Conservation (phyloP, 2,888 invertebrate genomes). For the Slavum lentiscoides region DNA sequence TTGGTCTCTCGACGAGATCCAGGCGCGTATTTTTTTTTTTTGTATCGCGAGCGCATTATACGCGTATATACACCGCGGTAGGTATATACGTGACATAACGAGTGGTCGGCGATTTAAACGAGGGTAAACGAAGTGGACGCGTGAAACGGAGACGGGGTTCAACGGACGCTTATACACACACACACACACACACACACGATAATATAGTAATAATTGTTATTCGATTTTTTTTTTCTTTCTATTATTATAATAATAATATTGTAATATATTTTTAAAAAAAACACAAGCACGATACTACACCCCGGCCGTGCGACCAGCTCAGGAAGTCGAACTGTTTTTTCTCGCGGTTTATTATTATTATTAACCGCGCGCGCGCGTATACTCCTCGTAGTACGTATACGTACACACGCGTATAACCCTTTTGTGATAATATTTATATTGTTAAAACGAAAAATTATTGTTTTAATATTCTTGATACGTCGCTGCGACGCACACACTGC, state of each 20-base stretch:
- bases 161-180: constrained; percentile 35
- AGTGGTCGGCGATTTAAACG: constrained; percentile 43
- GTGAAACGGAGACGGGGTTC: constrained; percentile 23
- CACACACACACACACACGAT: neutral
- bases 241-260: neutral
- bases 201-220: constrained; percentile 23
- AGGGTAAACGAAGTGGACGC: constrained; percentile 41
- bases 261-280: no score
- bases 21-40: constrained; percentile 5
- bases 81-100: constrained; percentile 38
- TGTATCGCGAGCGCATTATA: neutral
- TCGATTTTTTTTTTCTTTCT: constrained; percentile 5
- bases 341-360: constrained; percentile 27
- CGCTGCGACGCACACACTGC: neutral
- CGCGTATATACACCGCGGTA: no score
- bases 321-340: constrained; percentile 3
- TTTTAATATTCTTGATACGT: constrained; percentile 39
- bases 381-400: no score
- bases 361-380: neutral
- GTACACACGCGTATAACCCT: constrained; percentile 32
- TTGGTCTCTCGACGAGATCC: constrained; percentile 7
- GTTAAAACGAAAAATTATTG: constrained; percentile 35
- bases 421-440: constrained; percentile 16
- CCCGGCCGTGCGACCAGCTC: neutral
- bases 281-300: neutral